Percentiles rank a stretch among this genome's conserved stretches.
phyloP scores from a whole-genome alignment of 2,113 vertebrate genomes.

The Antechinus stuartii region DNA sequence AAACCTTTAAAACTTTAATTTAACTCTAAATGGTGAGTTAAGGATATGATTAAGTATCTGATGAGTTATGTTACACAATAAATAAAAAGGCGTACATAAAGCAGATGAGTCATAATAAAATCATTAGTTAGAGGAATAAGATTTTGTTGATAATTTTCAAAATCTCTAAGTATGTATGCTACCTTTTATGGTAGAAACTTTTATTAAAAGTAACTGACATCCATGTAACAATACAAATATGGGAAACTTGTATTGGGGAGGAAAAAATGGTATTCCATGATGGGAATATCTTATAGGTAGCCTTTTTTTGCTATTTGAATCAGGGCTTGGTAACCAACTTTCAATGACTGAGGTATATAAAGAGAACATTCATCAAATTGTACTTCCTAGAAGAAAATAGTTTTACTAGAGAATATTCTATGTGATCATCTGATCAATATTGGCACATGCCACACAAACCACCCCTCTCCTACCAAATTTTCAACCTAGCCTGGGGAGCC shows the following conservation, averaged over 20 bases:
- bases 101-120: not conserved
- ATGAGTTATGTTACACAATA: not conserved
- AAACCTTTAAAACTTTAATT: not conserved
- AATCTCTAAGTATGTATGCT: not conserved
- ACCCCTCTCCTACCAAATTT: too few species aligned
- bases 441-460: too few species aligned
- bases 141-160: not conserved
- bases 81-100: not conserved
- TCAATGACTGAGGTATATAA: too few species aligned
- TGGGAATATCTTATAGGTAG: too few species aligned
- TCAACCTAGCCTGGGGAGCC: too few species aligned
- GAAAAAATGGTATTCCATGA: not conserved
- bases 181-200: not conserved
- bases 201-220: not conserved
- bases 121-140: not conserved
- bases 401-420: too few species aligned
- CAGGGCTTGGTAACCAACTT: too few species aligned
- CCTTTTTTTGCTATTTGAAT: too few species aligned
- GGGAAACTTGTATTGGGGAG: not conserved
- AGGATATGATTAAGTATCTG: not conserved
- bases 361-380: too few species aligned
- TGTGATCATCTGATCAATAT: too few species aligned
- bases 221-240: not conserved
- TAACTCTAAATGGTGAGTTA: not conserved
- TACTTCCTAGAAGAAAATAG: too few species aligned